These are phyloP conservation scores for Timema cristinae DNA, from an alignment of 2,888 invertebrate species.

Conservation along the genomic window DNA sequence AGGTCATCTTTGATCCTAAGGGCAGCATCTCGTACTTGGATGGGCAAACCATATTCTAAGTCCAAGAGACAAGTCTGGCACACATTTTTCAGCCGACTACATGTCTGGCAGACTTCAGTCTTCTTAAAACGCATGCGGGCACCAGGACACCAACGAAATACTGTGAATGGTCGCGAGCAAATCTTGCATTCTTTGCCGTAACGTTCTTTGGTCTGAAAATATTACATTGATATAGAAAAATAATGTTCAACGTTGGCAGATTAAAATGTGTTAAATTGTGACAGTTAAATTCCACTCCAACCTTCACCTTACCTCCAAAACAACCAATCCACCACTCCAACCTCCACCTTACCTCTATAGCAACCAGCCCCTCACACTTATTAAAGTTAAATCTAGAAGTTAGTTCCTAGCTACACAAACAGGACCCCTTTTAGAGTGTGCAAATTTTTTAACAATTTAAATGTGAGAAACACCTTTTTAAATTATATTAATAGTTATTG, in stretches of 20 bases:
- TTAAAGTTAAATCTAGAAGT: too few relatives aligned
- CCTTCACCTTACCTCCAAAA: too few relatives aligned
- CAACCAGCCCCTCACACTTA: too few relatives aligned
- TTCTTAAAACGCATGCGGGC: conserved; percentile 94
- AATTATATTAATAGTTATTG: too few relatives aligned
- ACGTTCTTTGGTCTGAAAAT: conserved; percentile 81
- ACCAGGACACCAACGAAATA: conserved; percentile 96
- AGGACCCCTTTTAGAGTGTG: too few relatives aligned
- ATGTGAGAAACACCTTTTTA: too few relatives aligned
- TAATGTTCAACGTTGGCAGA: not conserved
- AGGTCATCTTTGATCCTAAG: conserved; percentile 85
- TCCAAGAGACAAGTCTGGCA: conserved; percentile 95
- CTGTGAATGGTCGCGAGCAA: conserved; percentile 89
- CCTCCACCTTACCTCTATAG: too few relatives aligned
- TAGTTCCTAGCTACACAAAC: too few relatives aligned
- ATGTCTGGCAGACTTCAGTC: conserved; percentile 95
- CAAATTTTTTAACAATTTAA: too few relatives aligned
- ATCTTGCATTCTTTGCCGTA: conserved; percentile 96
- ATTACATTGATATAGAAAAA: not conserved
- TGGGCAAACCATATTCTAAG: conserved; percentile 84
- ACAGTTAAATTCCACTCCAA: too few relatives aligned
- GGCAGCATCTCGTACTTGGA: conserved; percentile 87
- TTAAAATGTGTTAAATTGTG: too few relatives aligned
- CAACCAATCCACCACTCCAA: too few relatives aligned
- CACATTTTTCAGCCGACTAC: conserved; percentile 90